Conservation (phyloP, 2,797 vertebrate genomes). For the Tauraco hartlaubi region DNA sequence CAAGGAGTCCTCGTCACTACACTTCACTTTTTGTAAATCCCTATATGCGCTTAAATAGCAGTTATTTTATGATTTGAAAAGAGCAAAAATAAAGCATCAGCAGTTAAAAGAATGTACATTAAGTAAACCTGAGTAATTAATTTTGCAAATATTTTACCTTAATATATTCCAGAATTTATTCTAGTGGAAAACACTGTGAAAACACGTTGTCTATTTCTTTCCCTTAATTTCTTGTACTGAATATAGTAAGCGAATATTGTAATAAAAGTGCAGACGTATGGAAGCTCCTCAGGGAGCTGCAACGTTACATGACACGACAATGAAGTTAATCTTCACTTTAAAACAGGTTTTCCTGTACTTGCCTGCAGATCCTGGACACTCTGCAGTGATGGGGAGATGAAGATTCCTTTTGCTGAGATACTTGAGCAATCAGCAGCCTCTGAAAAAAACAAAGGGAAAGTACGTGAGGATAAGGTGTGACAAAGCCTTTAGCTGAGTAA, state of each 20-base stretch:
- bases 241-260: not conserved
- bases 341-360: not conserved
- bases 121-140: not conserved
- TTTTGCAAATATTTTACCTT: not conserved
- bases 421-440: not conserved
- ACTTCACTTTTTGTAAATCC: not conserved
- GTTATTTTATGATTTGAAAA: not conserved
- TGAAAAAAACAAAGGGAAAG: not conserved
- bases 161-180: not conserved
- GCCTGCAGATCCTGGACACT: not conserved
- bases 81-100: constrained; percentile 5
- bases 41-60: not conserved
- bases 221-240: not conserved
- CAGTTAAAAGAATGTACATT: not conserved
- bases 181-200: not conserved
- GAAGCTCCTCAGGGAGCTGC: not conserved
- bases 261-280: not conserved
- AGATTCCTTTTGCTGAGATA: not conserved
- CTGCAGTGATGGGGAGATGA: not conserved
- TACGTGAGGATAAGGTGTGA: not conserved
- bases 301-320: not conserved
- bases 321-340: not conserved
- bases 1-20: not conserved
- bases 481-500: not conserved
- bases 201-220: not conserved